phyloP scores from a whole-genome alignment of 2,113 vertebrate genomes.

The Chaetura pelagica region DNA sequence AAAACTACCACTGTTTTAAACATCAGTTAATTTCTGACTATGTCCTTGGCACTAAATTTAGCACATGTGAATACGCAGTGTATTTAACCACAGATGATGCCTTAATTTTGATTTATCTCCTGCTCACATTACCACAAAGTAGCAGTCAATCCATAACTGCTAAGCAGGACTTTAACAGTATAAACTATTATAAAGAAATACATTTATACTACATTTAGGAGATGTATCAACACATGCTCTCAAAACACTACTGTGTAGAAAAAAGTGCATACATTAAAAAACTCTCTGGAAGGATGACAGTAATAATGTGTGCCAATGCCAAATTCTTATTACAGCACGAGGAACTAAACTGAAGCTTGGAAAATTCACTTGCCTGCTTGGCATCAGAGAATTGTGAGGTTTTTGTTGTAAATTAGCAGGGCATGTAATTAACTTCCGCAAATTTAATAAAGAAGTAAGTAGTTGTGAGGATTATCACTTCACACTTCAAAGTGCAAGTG shows the following conservation, averaged over 20 bases:
- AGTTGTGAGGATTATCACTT: conserved; percentile 67
- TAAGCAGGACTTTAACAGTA: not conserved
- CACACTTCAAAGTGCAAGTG: conserved; percentile 60
- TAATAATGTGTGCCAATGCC: conserved; percentile 46
- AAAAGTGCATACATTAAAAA: conserved; percentile 55
- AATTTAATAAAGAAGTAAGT: conserved; percentile 63
- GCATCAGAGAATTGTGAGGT: conserved; percentile 37
- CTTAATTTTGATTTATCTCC: not conserved
- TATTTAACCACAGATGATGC: not conserved
- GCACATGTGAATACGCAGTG: not conserved
- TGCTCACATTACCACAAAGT: not conserved
- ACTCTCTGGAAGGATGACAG: conserved; percentile 59
- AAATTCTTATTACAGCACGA: conserved; percentile 56
- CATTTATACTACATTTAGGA: not conserved
- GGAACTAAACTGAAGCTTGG: conserved; percentile 48
- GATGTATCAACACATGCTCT: conserved; percentile 23
- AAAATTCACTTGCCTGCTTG: conserved; percentile 65
- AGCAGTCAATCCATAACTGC: not conserved
- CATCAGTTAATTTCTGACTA: not conserved
- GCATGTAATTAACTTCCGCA: conserved; percentile 69
- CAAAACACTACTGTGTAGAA: not conserved
- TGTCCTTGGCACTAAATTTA: not conserved
- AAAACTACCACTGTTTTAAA: not conserved
- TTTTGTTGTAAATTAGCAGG: conserved; percentile 57
- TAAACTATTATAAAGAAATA: not conserved